A percentile compares a stretch with the other conserved stretches of the same genome.
Conservation (phyloP, 2,888 invertebrate genomes). For the Reticulitermes lucifugus region DNA sequence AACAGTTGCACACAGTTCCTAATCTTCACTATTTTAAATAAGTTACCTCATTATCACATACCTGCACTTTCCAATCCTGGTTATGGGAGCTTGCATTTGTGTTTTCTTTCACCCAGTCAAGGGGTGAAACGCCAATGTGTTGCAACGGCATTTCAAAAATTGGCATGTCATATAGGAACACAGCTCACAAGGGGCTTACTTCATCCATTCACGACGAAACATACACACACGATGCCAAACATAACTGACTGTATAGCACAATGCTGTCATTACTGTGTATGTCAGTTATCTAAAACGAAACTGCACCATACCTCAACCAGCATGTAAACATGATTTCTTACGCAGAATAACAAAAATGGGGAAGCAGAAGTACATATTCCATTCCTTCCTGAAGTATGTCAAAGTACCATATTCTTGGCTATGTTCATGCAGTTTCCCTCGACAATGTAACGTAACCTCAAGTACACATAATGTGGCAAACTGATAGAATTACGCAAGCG, state of each 20-base stretch:
- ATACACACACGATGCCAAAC: not conserved
- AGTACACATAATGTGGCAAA: not conserved
- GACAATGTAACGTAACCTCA: not conserved
- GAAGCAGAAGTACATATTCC: conserved; percentile 3
- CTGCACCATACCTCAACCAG: not conserved
- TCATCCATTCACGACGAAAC: not conserved
- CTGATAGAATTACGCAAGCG: not conserved
- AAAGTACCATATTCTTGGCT: not conserved
- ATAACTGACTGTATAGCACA: not conserved
- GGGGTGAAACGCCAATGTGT: conserved; percentile 52
- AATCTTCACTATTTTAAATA: not conserved
- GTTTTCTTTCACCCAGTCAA: conserved; percentile 51
- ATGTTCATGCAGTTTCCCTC: not conserved
- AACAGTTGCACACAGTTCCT: not conserved
- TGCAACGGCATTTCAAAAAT: conserved; percentile 50
- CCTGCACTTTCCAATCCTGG: conserved; percentile 49
- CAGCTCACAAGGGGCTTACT: not conserved
- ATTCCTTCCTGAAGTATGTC: conserved; percentile 8
- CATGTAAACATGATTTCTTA: not conserved
- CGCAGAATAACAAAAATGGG: conserved; percentile 1
- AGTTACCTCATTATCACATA: conserved; percentile 26
- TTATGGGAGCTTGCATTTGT: conserved; percentile 37
- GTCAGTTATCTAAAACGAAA: not conserved
- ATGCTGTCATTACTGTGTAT: not conserved
- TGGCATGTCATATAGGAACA: not conserved